Percentiles rank a stretch among this genome's conserved stretches.
phyloP scores from a whole-genome alignment of 2,113 vertebrate species.

The Apodemus sylvaticus region DNA sequence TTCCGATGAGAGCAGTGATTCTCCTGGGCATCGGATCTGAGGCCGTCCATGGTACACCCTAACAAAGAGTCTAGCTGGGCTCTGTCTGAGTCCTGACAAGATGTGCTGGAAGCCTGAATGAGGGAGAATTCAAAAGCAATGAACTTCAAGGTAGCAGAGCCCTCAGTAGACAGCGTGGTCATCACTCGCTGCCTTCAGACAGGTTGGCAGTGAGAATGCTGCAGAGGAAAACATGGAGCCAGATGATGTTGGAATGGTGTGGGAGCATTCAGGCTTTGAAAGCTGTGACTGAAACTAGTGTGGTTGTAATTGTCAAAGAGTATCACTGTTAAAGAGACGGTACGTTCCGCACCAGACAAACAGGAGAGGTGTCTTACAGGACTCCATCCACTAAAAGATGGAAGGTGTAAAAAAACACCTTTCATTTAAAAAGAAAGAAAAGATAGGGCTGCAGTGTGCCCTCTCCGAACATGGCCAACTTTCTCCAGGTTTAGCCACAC shows the following conservation, averaged over 20 bases:
- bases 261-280: neutral
- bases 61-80: neutral
- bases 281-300: neutral
- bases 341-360: rapidly evolving
- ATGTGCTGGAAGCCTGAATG: neutral
- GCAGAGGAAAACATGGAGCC: neutral
- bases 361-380: too few relatives aligned
- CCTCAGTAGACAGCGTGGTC: neutral
- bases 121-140: neutral
- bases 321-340: neutral
- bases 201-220: neutral
- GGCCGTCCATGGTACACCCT: neutral
- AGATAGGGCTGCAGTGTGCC: neutral
- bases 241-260: neutral
- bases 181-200: neutral
- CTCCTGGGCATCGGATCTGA: neutral
- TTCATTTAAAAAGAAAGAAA: neutral
- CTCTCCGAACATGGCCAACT: neutral
- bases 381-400: neutral
- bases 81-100: neutral
- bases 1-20: neutral
- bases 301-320: neutral
- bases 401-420: neutral
- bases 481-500: neutral
- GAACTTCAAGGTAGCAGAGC: neutral